Evolutionary conservation across 2,888 invertebrate species (phyloP).

Genomic region (Xestia rhomboidea): DNA sequence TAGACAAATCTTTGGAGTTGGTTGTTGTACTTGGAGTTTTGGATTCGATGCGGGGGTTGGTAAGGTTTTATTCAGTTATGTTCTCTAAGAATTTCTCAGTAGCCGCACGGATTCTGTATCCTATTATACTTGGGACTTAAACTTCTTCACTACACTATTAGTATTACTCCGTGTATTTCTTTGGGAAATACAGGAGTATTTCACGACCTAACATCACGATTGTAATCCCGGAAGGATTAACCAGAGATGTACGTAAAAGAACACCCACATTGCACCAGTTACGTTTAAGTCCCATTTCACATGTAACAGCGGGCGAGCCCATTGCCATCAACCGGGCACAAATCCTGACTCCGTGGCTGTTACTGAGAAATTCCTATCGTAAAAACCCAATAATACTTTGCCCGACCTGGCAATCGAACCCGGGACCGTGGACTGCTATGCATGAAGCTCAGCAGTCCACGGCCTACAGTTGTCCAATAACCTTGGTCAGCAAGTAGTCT

Average conservation of each 20-base stretch:
- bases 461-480: not conserved
- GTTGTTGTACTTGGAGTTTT: not conserved
- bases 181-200: too few relatives aligned
- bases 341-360: not conserved
- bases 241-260: not conserved
- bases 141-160: not conserved
- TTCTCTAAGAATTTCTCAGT: not conserved
- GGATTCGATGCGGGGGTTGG: not conserved
- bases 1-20: not conserved
- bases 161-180: not conserved
- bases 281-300: not conserved
- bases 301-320: not conserved
- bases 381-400: not conserved
- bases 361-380: not conserved
- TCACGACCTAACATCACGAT: not conserved
- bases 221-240: not conserved
- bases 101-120: not conserved
- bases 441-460: too few relatives aligned
- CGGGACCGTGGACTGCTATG: too few relatives aligned
- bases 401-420: not conserved
- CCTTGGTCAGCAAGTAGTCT: conserved; percentile 20
- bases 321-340: not conserved
- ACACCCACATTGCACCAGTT: not conserved
- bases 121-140: not conserved
- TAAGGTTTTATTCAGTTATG: not conserved